Percentiles rank a stretch among this genome's conserved stretches.
Conservation (phyloP, 2,113 vertebrate genomes). For the Gopherus evgoodei region DNA sequence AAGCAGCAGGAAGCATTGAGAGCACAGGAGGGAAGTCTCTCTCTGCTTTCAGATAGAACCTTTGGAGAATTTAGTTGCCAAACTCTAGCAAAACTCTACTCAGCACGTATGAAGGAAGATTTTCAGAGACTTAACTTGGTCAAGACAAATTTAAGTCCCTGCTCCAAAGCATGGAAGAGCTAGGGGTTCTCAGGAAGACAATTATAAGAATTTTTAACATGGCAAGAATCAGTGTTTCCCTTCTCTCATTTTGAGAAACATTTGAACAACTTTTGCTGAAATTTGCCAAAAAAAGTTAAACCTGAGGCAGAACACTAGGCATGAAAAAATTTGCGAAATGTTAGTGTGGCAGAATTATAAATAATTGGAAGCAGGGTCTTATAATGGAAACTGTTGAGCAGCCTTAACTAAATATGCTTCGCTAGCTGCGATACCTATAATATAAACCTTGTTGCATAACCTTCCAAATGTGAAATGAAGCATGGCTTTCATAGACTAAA, state of each 20-base stretch:
- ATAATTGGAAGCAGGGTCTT: neutral
- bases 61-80: neutral
- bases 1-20: neutral
- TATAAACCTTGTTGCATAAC: slow-evolving; percentile 31
- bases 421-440: neutral
- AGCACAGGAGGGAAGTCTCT: slow-evolving; percentile 11
- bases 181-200: neutral
- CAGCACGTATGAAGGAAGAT: neutral
- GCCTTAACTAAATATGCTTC: slow-evolving; percentile 10
- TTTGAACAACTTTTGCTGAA: no score
- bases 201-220: fast-evolving
- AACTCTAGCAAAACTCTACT: neutral
- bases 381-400: slow-evolving; percentile 45
- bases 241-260: neutral
- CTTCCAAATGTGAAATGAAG: neutral
- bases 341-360: slow-evolving; percentile 41
- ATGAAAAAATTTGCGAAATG: neutral
- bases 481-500: neutral
- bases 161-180: neutral
- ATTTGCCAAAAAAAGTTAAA: no score
- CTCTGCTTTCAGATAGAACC: neutral
- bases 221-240: neutral
- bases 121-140: neutral
- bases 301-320: no score
- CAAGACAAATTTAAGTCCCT: neutral